Conservation (phyloP, 37 sponge, comb jelly and placozoan species). For the Cladorhizidae sp. region DNA sequence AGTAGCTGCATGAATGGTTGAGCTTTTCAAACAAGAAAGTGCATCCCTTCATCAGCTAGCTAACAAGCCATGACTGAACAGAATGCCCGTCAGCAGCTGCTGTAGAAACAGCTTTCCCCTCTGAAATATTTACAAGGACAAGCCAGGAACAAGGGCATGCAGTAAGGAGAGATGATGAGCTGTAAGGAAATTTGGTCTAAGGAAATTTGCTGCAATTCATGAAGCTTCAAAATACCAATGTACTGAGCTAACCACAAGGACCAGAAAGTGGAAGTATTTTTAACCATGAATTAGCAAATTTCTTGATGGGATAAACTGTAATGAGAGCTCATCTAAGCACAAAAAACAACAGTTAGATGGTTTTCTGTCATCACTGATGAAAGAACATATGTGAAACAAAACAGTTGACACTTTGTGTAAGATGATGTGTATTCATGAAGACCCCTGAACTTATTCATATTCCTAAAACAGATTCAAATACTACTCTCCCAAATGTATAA, state of each 20-base stretch:
- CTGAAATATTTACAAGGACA: slow-evolving; percentile 22
- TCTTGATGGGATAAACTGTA: slow-evolving; percentile 1
- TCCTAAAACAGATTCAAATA: slow-evolving; percentile 43
- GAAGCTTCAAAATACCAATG: slow-evolving; percentile 1
- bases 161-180: slow-evolving; percentile 20
- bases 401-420: background rate
- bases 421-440: slow-evolving; percentile 23
- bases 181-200: no score
- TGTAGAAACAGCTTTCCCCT: slow-evolving; percentile 9
- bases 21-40: slow-evolving; percentile 13
- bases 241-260: slow-evolving; percentile 1
- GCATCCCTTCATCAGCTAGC: background rate
- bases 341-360: background rate
- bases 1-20: slow-evolving; percentile 24
- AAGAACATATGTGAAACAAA: slow-evolving; percentile 22
- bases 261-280: slow-evolving; percentile 9
- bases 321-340: background rate
- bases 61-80: slow-evolving; percentile 5
- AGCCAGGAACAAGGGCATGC: slow-evolving; percentile 30
- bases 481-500: slow-evolving; percentile 45
- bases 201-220: slow-evolving; percentile 23
- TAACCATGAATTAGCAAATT: slow-evolving; percentile 35
- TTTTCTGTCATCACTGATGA: slow-evolving; percentile 36
- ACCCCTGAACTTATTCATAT: slow-evolving; percentile 35
- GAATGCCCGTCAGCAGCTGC: slow-evolving; percentile 2